Percentiles rank a stretch among this genome's conserved stretches.
These are phyloP conservation scores for Thysanoteuthis rhombus DNA, from an alignment of 2,888 invertebrate species.

Conservation along the genomic window DNA sequence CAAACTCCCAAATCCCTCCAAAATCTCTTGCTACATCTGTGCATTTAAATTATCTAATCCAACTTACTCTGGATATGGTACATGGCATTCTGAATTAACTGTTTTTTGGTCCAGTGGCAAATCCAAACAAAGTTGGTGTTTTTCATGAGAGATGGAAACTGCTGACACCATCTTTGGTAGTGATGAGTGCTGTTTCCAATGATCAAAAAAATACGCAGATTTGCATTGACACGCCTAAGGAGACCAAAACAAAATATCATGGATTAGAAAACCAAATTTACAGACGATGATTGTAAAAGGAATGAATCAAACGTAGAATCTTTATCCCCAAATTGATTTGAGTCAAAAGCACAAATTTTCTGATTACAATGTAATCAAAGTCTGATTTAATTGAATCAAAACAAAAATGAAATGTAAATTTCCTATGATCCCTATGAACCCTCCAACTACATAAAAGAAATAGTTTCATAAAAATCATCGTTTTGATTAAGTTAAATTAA, in stretches of 20 bases:
- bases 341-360: too few relatives aligned
- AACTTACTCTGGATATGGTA: constrained; percentile 62
- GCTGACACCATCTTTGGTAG: constrained; percentile 63
- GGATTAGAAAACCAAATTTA: neutral
- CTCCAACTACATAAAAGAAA: too few relatives aligned
- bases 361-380: too few relatives aligned
- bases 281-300: neutral
- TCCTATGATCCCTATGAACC: too few relatives aligned
- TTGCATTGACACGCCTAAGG: constrained; percentile 64
- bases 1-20: too few relatives aligned
- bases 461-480: too few relatives aligned
- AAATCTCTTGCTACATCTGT: too few relatives aligned
- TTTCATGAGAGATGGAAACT: constrained; percentile 64
- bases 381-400: too few relatives aligned
- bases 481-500: too few relatives aligned
- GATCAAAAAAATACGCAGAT: constrained; percentile 65
- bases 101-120: constrained; percentile 64
- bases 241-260: neutral
- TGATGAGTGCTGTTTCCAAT: constrained; percentile 53
- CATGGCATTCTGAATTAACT: constrained; percentile 64
- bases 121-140: constrained; percentile 67
- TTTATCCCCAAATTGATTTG: too few relatives aligned
- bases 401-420: too few relatives aligned
- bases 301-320: too few relatives aligned
- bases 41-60: neutral